A percentile compares a stretch with the other conserved stretches of the same genome.
phyloP scores from a whole-genome alignment of 2,888 invertebrate species.

The Linnaemya vulpina region DNA sequence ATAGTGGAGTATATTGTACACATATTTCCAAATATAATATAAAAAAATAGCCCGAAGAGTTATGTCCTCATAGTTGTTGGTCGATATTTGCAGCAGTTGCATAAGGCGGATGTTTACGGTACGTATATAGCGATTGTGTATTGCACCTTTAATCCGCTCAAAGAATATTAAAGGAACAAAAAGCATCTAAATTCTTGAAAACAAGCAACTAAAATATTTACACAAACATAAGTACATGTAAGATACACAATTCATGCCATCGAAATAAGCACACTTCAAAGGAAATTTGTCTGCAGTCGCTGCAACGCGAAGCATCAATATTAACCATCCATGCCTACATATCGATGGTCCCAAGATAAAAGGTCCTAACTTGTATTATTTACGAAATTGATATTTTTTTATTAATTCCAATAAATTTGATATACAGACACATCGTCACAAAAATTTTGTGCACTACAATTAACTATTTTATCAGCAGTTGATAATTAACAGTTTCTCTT shows the following conservation, averaged over 20 bases:
- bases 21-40: conserved; percentile 62
- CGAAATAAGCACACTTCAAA: conserved; percentile 7
- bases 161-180: conserved; percentile 63
- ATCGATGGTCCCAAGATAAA: too few species aligned
- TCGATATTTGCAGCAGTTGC: conserved; percentile 79
- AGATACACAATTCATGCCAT: neutral
- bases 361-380: too few species aligned
- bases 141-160: conserved; percentile 80
- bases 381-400: too few species aligned
- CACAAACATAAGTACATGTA: conserved; percentile 7
- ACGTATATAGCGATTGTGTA: conserved; percentile 74
- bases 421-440: too few species aligned
- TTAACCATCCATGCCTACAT: too few species aligned
- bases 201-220: conserved; percentile 46
- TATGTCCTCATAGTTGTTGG: conserved; percentile 76
- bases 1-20: conserved; percentile 4
- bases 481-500: too few species aligned
- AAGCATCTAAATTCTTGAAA: conserved; percentile 61
- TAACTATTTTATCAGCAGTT: too few species aligned
- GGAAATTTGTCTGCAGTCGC: neutral
- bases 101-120: conserved; percentile 81
- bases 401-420: too few species aligned
- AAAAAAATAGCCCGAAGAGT: conserved; percentile 76
- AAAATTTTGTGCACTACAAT: too few species aligned
- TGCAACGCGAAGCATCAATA: too few species aligned